These are phyloP conservation scores for Polylopha cassiicola DNA, from an alignment of 2,888 invertebrate species.

Conservation along the genomic window DNA sequence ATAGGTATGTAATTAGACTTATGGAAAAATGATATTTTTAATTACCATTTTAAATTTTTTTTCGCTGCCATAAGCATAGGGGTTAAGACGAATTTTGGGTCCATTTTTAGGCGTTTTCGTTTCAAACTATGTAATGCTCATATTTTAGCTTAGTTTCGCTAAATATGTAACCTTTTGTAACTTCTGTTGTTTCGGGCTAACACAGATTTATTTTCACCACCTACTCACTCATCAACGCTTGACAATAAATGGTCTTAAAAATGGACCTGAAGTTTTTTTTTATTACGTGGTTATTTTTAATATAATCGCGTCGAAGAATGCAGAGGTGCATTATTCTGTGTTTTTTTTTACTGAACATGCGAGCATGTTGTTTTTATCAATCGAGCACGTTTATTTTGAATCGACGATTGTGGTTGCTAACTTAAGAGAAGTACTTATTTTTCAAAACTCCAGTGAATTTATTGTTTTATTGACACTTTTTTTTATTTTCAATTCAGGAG, in stretches of 20 bases:
- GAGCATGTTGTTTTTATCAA: slow-evolving; percentile 6
- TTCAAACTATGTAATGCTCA: slow-evolving; percentile 32
- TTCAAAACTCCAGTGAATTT: slow-evolving; percentile 51
- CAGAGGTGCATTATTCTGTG: slow-evolving; percentile 18
- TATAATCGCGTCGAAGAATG: slow-evolving; percentile 15
- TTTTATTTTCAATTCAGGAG: slow-evolving; percentile 25
- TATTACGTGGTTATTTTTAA: slow-evolving; percentile 28
- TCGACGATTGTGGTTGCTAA: slow-evolving; percentile 51
- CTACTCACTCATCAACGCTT: slow-evolving; percentile 23
- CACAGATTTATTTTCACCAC: slow-evolving; percentile 17
- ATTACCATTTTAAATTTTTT: slow-evolving; percentile 48
- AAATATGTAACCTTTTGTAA: too few relatives aligned
- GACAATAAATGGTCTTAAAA: slow-evolving; percentile 28
- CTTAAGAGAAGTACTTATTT: slow-evolving; percentile 59
- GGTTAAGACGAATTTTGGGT: slow-evolving; percentile 39
- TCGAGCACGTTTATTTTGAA: too few relatives aligned
- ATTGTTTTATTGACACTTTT: slow-evolving; percentile 9
- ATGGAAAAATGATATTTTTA: slow-evolving; percentile 68
- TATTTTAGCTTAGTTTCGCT: too few relatives aligned
- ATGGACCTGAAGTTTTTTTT: slow-evolving; percentile 26
- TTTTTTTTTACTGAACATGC: slow-evolving; percentile 5
- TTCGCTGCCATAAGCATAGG: slow-evolving; percentile 66
- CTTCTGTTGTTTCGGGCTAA: too few relatives aligned
- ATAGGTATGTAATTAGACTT: slow-evolving; percentile 52
- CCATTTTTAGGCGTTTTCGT: slow-evolving; percentile 39